A percentile compares a stretch with the other conserved stretches of the same genome.
Conservation (phyloP, 1,140 invertebrate species). For the Aphis gossypii region DNA sequence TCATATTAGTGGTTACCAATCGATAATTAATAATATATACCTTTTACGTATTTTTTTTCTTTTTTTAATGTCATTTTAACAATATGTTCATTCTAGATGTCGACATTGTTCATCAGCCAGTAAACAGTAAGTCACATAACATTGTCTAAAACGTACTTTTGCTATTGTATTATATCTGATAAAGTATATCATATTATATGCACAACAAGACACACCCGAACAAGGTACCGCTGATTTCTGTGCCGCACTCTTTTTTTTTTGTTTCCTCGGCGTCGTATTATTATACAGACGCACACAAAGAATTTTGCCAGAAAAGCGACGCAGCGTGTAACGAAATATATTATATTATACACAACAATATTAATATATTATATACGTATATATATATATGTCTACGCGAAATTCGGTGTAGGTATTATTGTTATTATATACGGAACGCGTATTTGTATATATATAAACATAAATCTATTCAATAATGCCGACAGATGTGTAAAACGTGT, state of each 20-base stretch:
- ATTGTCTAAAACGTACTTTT: neutral
- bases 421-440: neutral
- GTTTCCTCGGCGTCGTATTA: neutral
- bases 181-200: neutral
- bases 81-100: neutral
- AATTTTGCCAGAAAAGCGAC: neutral
- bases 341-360: neutral
- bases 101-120: neutral
- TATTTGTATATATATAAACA: neutral
- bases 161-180: neutral
- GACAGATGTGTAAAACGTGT: conserved; percentile 14
- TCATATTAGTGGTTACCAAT: neutral
- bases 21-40: neutral
- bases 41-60: neutral
- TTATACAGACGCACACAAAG: neutral
- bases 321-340: conserved; percentile 1
- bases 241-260: neutral
- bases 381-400: neutral
- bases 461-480: conserved; percentile 12
- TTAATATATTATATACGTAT: neutral
- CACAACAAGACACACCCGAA: neutral
- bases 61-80: neutral
- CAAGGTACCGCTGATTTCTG: neutral
- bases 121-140: neutral
- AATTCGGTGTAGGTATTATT: conserved; percentile 3